Evolutionary conservation across 2,113 vertebrate species (phyloP).

Genomic region (Gymnorhina tibicen): DNA sequence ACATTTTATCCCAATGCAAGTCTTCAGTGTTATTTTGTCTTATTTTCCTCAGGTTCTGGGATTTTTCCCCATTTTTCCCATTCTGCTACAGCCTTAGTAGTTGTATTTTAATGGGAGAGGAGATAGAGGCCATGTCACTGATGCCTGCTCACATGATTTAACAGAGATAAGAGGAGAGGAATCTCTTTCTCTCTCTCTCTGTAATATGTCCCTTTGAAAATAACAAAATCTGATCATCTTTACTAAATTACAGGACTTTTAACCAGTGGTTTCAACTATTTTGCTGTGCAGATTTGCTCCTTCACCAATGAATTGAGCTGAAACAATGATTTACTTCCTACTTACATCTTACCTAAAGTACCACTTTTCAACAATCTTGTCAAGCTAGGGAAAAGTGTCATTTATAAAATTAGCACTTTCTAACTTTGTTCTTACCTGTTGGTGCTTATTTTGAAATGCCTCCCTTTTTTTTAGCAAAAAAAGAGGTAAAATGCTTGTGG

Average conservation of each 20-base stretch:
- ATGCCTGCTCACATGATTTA: neutral
- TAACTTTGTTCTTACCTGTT: neutral
- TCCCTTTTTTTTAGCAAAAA: neutral
- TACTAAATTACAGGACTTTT: neutral
- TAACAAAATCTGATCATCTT: neutral
- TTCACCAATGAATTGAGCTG: neutral
- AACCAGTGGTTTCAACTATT: neutral
- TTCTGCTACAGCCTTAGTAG: neutral
- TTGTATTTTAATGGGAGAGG: neutral
- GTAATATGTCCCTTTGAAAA: neutral
- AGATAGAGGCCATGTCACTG: neutral
- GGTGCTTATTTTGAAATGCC: neutral
- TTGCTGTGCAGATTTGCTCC: neutral
- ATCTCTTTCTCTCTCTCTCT: neutral
- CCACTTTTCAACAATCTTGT: neutral
- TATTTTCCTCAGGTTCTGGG: neutral
- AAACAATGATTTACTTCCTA: neutral
- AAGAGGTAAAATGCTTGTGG: neutral
- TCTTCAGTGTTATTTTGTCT: neutral
- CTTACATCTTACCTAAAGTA: neutral
- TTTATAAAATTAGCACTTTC: neutral
- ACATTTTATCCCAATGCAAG: neutral
- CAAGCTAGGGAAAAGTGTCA: neutral
- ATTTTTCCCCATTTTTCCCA: neutral
- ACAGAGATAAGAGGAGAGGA: neutral